Evolutionary conservation across 2,113 vertebrate genomes (phyloP).

Genomic region (Abramis brama): DNA sequence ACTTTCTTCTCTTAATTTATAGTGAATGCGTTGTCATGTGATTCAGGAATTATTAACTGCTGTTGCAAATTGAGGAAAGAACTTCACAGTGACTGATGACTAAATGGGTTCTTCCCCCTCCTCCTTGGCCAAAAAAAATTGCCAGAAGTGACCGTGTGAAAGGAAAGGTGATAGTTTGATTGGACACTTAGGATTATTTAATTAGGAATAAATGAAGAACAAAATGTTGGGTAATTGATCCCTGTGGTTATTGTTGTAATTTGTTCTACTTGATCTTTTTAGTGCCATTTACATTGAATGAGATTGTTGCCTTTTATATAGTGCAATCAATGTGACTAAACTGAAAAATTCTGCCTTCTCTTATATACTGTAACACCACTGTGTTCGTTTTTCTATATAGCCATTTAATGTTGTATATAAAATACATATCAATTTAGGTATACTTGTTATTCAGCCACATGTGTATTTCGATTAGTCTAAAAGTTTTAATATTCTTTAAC

Average conservation of each 20-base stretch:
- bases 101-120: slow-evolving; percentile 40
- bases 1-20: slow-evolving; percentile 88
- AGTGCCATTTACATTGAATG: not conserved
- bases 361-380: not conserved
- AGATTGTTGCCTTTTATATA: not conserved
- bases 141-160: slow-evolving; percentile 70
- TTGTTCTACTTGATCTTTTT: not conserved
- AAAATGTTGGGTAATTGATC: slow-evolving; percentile 30
- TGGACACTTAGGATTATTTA: slow-evolving; percentile 59
- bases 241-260: slow-evolving; percentile 7
- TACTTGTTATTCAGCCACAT: not conserved
- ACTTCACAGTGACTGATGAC: slow-evolving; percentile 57
- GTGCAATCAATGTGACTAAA: not conserved
- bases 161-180: slow-evolving; percentile 68
- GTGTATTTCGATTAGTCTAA: not conserved
- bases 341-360: not conserved
- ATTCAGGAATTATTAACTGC: slow-evolving; percentile 68
- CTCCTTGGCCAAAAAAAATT: slow-evolving; percentile 59
- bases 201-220: slow-evolving; percentile 58
- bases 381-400: not conserved
- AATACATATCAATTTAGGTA: not conserved
- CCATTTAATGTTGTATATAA: not conserved
- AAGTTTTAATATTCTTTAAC: not conserved
- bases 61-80: slow-evolving; percentile 50
- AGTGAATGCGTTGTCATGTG: slow-evolving; percentile 63